These are phyloP conservation scores for Saccostrea glomerata DNA, from an alignment of 1,140 invertebrate genomes.

Conservation along the genomic window DNA sequence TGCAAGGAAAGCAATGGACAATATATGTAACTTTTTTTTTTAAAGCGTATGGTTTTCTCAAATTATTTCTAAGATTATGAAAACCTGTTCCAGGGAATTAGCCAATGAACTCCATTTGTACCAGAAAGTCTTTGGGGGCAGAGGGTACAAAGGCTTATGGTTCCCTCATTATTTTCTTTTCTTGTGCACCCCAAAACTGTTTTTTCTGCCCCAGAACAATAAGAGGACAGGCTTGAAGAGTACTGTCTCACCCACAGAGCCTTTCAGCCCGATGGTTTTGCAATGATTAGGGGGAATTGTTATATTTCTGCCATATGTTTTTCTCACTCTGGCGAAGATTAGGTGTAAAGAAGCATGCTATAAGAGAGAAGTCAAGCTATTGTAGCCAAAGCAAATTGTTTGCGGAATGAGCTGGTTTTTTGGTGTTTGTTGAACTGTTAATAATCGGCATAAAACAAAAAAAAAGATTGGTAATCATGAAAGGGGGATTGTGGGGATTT, in stretches of 20 bases:
- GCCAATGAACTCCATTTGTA: slow-evolving; percentile 51
- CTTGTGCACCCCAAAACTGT: slow-evolving; percentile 37
- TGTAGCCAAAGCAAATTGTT: slow-evolving; percentile 38
- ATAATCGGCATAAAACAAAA: slow-evolving; percentile 34
- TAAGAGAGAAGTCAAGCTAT: slow-evolving; percentile 16
- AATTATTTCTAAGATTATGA: not conserved
- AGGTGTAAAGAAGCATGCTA: slow-evolving; percentile 37
- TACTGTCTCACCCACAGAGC: not conserved
- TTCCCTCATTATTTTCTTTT: slow-evolving; percentile 35
- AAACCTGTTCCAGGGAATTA: slow-evolving; percentile 18
- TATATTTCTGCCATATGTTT: slow-evolving; percentile 35
- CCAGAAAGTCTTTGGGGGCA: slow-evolving; percentile 38
- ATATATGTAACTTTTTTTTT: too few relatives aligned
- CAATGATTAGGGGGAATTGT: slow-evolving; percentile 35
- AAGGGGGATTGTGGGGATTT: not conserved
- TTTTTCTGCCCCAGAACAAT: slow-evolving; percentile 22
- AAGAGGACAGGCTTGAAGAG: not conserved
- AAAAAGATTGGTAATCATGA: slow-evolving; percentile 29
- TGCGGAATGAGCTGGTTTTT: slow-evolving; percentile 19
- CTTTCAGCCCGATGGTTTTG: slow-evolving; percentile 25
- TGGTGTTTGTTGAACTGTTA: slow-evolving; percentile 34
- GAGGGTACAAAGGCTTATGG: slow-evolving; percentile 26
- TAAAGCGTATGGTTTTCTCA: not conserved
- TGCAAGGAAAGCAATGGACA: too few relatives aligned
- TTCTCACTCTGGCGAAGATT: slow-evolving; percentile 27